A percentile compares a stretch with the other conserved stretches of the same genome.
phyloP scores from a whole-genome alignment of 2,797 vertebrate species.

The Sebastes melanostomus region DNA sequence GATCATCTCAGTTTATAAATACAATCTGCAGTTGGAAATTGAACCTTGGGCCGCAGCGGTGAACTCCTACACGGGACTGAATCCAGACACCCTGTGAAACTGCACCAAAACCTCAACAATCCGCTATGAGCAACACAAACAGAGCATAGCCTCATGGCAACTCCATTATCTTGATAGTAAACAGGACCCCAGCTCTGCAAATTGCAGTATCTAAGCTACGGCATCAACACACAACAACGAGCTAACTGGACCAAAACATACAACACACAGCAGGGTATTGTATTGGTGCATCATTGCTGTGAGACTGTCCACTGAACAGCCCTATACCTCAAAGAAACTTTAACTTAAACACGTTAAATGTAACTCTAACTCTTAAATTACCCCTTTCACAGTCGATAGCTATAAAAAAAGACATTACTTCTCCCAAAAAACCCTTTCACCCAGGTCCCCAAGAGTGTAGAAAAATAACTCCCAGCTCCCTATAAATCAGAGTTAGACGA shows the following conservation, averaged over 20 bases:
- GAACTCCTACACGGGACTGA: slow-evolving; percentile 30
- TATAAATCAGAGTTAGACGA: slow-evolving; percentile 34
- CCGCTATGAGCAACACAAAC: slow-evolving; percentile 61
- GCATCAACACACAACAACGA: slow-evolving; percentile 64
- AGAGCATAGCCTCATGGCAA: slow-evolving; percentile 61
- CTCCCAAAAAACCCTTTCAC: neutral
- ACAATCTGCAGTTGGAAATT: slow-evolving; percentile 46
- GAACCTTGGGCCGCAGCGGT: slow-evolving; percentile 37
- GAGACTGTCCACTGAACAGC: neutral
- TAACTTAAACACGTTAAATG: slow-evolving; percentile 21
- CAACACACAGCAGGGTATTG: neutral
- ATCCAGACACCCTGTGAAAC: slow-evolving; percentile 52
- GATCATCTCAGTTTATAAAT: slow-evolving; percentile 56
- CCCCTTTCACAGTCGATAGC: neutral
- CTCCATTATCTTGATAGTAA: slow-evolving; percentile 68
- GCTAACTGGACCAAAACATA: slow-evolving; percentile 14
- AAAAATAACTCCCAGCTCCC: slow-evolving; percentile 23
- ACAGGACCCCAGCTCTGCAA: slow-evolving; percentile 59
- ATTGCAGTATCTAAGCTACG: slow-evolving; percentile 66
- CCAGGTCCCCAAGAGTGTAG: neutral
- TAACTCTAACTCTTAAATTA: slow-evolving; percentile 32
- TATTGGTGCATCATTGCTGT: neutral
- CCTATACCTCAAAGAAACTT: slow-evolving; percentile 1
- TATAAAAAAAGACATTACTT: slow-evolving; percentile 3
- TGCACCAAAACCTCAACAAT: slow-evolving; percentile 62